Conservation (phyloP, 2,797 vertebrate species). For the Lithobates sylvaticus region DNA sequence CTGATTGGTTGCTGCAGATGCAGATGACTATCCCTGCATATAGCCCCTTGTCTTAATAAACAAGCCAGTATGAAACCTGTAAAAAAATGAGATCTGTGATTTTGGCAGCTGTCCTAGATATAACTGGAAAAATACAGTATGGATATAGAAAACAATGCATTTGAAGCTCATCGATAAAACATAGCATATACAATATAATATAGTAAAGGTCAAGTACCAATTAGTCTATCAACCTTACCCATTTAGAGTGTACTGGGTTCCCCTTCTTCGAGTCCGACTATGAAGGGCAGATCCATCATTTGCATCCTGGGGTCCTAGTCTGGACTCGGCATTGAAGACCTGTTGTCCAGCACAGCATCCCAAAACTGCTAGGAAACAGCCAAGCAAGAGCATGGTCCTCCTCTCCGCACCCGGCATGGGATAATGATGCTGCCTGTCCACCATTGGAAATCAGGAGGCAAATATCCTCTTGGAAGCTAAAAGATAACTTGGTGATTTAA, state of each 20-base stretch:
- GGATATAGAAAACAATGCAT: too few species aligned
- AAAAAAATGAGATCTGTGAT: too few species aligned
- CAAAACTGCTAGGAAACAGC: conserved; percentile 29
- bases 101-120: too few species aligned
- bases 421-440: not conserved
- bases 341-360: conserved; percentile 38
- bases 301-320: conserved; percentile 1
- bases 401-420: conserved; percentile 35
- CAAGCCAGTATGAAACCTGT: too few species aligned
- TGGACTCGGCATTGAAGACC: conserved; percentile 15
- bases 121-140: too few species aligned
- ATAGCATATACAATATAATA: too few species aligned
- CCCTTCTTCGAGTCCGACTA: conserved; percentile 74
- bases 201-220: too few species aligned
- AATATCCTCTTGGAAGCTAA: conserved; percentile 15
- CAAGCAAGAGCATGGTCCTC: conserved; percentile 9
- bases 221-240: conserved; percentile 73
- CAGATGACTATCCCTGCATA: too few species aligned
- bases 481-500: not conserved
- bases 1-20: too few species aligned
- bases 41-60: too few species aligned
- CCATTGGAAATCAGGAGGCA: conserved; percentile 28
- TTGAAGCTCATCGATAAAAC: too few species aligned
- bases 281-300: conserved; percentile 45
- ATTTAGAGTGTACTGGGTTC: conserved; percentile 78